These are phyloP conservation scores for Brienomyrus longianalis DNA, from an alignment of 2,113 vertebrate species.

Conservation along the genomic window DNA sequence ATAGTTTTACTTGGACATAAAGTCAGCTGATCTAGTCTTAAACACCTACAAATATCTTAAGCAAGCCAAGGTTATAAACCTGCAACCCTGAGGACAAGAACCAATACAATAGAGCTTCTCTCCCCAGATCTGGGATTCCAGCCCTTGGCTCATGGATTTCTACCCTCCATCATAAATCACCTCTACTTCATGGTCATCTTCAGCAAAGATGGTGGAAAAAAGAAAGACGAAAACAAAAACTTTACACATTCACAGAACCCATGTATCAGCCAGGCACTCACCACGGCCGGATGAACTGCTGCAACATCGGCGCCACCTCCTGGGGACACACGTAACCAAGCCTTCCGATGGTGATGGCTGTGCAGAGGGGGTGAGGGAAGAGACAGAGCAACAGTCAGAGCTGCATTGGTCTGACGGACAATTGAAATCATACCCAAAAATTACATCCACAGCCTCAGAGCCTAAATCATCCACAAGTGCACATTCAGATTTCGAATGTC, in stretches of 20 bases:
- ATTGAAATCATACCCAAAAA: background rate
- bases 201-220: background rate
- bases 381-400: background rate
- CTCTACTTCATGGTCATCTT: background rate
- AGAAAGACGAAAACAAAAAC: background rate
- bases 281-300: constrained; percentile 92
- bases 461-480: constrained; percentile 3
- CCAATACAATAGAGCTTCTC: background rate
- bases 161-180: background rate
- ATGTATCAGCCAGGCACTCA: constrained; percentile 45
- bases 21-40: background rate
- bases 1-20: background rate
- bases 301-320: constrained; percentile 87
- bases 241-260: background rate
- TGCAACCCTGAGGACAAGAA: background rate
- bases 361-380: background rate
- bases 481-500: constrained; percentile 20
- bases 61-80: background rate
- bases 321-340: constrained; percentile 90
- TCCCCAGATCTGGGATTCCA: background rate
- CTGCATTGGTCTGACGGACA: background rate
- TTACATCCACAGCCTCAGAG: constrained; percentile 7
- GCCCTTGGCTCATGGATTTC: background rate
- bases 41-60: background rate
- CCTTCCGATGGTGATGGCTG: constrained; percentile 88